phyloP scores from a whole-genome alignment of 2,797 vertebrate genomes.

The Cryptoprocta ferox region DNA sequence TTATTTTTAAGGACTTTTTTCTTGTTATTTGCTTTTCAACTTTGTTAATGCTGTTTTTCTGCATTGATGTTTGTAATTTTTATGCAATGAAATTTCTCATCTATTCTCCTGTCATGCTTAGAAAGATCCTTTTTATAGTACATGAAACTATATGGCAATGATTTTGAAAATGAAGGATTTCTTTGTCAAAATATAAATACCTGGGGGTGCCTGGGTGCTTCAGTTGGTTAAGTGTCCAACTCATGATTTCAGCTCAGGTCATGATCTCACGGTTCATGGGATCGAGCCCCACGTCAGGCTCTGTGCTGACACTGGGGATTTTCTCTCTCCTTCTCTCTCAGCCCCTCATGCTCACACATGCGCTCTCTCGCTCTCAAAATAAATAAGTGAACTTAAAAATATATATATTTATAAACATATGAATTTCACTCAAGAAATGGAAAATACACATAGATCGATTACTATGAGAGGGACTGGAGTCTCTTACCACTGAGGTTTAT shows the following conservation, averaged over 20 bases:
- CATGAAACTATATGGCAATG: background rate
- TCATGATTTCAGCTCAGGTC: too few species aligned
- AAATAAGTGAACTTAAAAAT: too few species aligned
- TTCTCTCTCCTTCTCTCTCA: too few species aligned
- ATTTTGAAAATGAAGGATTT: background rate
- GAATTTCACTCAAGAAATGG: background rate
- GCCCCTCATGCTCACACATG: too few species aligned
- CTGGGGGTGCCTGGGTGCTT: too few species aligned
- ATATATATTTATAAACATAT: too few species aligned
- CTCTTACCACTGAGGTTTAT: background rate
- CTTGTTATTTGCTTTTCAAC: background rate
- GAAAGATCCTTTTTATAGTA: background rate
- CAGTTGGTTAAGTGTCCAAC: too few species aligned
- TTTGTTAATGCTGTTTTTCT: background rate
- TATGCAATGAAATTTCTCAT: background rate
- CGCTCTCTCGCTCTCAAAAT: too few species aligned
- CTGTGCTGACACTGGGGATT: too few species aligned
- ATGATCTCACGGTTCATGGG: too few species aligned
- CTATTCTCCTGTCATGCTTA: background rate
- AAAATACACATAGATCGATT: background rate
- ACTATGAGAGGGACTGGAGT: background rate
- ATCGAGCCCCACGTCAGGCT: too few species aligned
- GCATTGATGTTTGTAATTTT: background rate
- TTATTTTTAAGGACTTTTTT: background rate
- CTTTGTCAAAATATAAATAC: background rate